Evolutionary conservation across 37 sponge, comb jelly and placozoan genomes (phyloP).

Genomic region (Beroe ovata): DNA sequence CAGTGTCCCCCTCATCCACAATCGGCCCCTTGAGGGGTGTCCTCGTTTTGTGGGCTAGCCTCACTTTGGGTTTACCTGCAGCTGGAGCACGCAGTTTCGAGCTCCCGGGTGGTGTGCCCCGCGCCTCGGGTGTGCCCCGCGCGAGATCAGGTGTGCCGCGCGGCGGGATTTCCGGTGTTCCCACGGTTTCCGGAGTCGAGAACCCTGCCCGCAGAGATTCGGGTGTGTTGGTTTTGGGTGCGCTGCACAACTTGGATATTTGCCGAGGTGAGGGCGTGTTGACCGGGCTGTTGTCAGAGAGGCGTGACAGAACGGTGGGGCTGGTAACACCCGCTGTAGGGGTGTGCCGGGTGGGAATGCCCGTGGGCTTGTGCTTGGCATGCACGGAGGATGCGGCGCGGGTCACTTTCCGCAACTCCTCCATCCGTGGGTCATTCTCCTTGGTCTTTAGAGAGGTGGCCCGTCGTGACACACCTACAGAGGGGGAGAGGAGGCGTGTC

Average conservation of each 20-base stretch:
- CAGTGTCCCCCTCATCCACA: slow-evolving; percentile 24
- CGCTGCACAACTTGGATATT: neutral
- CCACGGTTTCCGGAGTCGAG: neutral
- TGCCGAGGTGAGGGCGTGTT: neutral
- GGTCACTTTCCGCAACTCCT: slow-evolving; percentile 60
- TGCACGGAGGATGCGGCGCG: slow-evolving; percentile 53
- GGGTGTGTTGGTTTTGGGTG: slow-evolving; percentile 10
- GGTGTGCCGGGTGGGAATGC: neutral
- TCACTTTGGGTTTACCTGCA: neutral
- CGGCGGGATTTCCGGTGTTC: slow-evolving; percentile 8
- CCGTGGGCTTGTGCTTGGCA: slow-evolving; percentile 2
- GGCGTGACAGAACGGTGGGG: neutral
- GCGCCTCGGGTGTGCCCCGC: neutral
- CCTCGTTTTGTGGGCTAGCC: neutral
- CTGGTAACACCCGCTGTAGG: slow-evolving; percentile 1
- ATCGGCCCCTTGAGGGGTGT: slow-evolving; percentile 33
- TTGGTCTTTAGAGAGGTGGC: slow-evolving; percentile 54
- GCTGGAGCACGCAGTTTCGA: neutral
- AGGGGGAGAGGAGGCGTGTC: neutral
- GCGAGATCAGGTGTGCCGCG: neutral
- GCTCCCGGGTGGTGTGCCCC: neutral
- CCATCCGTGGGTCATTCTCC: slow-evolving; percentile 32
- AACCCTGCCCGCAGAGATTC: neutral
- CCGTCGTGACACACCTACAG: neutral
- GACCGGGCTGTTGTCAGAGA: neutral